Base-by-base conservation (phyloP, 2,888 invertebrate species). In the Pyrochroa serraticornis region DNA sequence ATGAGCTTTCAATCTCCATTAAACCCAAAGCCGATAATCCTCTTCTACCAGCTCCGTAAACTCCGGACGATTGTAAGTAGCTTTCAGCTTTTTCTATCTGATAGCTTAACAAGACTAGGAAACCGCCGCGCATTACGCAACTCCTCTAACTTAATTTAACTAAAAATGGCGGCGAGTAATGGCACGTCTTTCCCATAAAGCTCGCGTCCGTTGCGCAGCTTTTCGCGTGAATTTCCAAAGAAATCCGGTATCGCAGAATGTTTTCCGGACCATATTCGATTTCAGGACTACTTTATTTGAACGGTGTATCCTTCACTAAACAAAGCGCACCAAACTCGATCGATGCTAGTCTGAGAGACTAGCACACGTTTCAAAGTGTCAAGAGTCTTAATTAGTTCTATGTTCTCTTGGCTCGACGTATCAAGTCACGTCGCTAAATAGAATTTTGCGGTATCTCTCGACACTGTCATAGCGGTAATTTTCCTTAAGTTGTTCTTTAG, bases 371-470 rank as follows among this genome's bases (percentile, higher is more conserved):
- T 56, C 56, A 57, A 53, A 60, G 48, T 57, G 60, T 60, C 60
- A 57, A 60, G 60, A 60, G 55, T 50, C 56, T 55, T 60, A 60
- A 60, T 60, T 60, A 60, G 60, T 57, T 60, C 48, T 48, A 43
- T 59, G 59, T 59, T 55, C 49, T 36, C 41, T 46, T 2, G 38
- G 54, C 39, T 44, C 46, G 45, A 59, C 55, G 47, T 46, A 59
- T 55, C 49, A 55, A 54, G 54, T 54, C 55, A 59, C 59, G 59
- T 55, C 48, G 45, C 44, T 35, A 44, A 58, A 58, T 53, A 44
- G 53, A 58, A 45, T 36, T 36, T 14, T 46, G 57, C 34, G 33
- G 46, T 41, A 47, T 41, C 57, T 31, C 10, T 12, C 14, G 32
- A 46, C 42, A 42, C 30, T 41, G 43, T 13, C 39, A 22, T 37